Evolutionary conservation across 2,797 vertebrate species (phyloP).

Genomic region (Hydrolagus colliei): DNA sequence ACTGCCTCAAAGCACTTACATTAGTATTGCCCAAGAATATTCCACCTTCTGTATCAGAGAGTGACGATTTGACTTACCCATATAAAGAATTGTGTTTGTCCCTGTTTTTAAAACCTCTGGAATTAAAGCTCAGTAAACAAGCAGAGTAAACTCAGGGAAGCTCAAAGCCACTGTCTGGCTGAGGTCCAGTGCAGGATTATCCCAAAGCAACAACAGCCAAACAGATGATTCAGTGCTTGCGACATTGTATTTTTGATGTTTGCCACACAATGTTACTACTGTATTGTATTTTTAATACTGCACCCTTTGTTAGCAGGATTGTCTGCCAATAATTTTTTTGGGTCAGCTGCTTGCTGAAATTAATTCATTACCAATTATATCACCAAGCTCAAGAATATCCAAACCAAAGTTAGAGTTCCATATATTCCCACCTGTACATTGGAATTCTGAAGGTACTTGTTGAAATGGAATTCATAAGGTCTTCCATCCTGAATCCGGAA

Average conservation of each 20-base stretch:
- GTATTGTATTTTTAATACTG: too few relatives aligned
- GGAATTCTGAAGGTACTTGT: too few relatives aligned
- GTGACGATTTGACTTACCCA: not conserved
- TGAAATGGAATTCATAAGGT: too few relatives aligned
- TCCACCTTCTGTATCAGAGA: not conserved
- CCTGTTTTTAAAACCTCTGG: not conserved
- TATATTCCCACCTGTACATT: too few relatives aligned
- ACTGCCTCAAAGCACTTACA: not conserved
- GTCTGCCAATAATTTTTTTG: not conserved
- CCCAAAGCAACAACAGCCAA: constrained; percentile 10
- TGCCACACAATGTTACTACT: constrained; percentile 15
- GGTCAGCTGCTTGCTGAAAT: too few relatives aligned
- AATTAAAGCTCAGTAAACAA: not conserved
- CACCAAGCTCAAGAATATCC: too few relatives aligned
- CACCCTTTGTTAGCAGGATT: not conserved
- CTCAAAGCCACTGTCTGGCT: not conserved
- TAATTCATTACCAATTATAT: too few relatives aligned
- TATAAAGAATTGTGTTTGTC: not conserved
- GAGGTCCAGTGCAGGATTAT: not conserved
- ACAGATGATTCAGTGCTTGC: not conserved
- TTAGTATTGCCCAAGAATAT: not conserved
- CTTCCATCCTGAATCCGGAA: too few relatives aligned
- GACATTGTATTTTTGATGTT: not conserved
- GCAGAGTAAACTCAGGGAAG: not conserved
- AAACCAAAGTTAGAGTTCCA: too few relatives aligned